Percentiles rank a stretch among this genome's conserved stretches.
Conservation (phyloP, 2,888 invertebrate species). For the Norana najaformis region DNA sequence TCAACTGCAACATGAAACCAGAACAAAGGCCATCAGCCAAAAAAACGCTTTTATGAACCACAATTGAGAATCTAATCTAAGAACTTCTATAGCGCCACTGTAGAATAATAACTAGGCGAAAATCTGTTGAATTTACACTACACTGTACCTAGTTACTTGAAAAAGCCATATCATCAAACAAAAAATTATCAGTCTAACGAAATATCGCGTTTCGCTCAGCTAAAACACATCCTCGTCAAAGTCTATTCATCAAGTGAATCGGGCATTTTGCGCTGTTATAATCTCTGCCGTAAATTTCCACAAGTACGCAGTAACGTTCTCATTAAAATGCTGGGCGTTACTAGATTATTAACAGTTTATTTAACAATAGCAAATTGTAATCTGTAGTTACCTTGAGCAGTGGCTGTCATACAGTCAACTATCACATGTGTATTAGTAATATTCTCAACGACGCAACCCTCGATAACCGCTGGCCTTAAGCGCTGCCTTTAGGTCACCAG, state of each 20-base stretch:
- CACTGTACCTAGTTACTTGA: too few species aligned
- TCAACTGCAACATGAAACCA: background rate
- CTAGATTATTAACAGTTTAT: too few species aligned
- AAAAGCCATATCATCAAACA: background rate
- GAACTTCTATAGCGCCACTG: too few species aligned
- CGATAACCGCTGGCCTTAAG: background rate
- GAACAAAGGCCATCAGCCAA: background rate
- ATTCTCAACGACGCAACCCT: background rate
- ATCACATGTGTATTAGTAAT: slow-evolving; percentile 1
- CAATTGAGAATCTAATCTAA: too few species aligned
- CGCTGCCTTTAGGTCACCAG: background rate
- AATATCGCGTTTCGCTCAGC: background rate
- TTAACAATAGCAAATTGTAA: background rate
- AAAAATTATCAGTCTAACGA: background rate
- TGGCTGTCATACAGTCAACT: background rate
- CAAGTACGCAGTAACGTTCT: background rate
- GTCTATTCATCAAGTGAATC: background rate
- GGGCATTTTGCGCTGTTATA: background rate
- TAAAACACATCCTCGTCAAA: background rate
- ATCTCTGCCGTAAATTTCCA: background rate
- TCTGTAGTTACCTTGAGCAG: background rate
- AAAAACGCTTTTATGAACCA: too few species aligned
- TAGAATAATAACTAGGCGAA: too few species aligned
- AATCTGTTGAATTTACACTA: background rate
- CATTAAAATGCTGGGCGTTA: too few species aligned